These are phyloP conservation scores for Anoplophora glabripennis DNA, from an alignment of 1,140 invertebrate species.

Conservation along the genomic window DNA sequence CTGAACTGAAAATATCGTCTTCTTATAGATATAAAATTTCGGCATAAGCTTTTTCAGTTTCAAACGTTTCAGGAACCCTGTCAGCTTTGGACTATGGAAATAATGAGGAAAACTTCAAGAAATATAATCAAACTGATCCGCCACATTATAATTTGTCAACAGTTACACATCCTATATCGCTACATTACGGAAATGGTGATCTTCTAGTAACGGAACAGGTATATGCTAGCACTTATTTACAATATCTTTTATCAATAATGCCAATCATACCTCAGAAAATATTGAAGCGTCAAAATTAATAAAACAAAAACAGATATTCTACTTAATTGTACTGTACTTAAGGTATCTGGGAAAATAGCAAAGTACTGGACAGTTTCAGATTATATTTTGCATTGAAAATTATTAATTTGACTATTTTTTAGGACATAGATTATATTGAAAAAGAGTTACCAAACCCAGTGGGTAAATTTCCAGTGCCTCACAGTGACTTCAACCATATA, in stretches of 20 bases:
- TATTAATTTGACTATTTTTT: constrained; percentile 39
- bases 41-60: neutral
- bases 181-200: constrained; percentile 63
- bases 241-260: neutral
- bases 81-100: constrained; percentile 27
- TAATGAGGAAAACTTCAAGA: constrained; percentile 19
- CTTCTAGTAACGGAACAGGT: constrained; percentile 53
- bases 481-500: constrained; percentile 65
- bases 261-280: too few species aligned
- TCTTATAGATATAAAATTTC: too few species aligned
- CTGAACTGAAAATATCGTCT: too few species aligned
- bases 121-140: constrained; percentile 45
- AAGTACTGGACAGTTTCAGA: too few species aligned
- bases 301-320: too few species aligned
- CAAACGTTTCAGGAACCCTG: constrained; percentile 30
- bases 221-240: constrained; percentile 42
- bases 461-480: constrained; percentile 53
- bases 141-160: constrained; percentile 60
- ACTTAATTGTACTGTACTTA: too few species aligned
- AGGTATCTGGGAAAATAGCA: too few species aligned
- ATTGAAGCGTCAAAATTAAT: too few species aligned
- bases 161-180: constrained; percentile 61
- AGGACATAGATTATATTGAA: constrained; percentile 60
- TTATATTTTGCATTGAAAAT: too few species aligned
- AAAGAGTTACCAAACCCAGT: constrained; percentile 50